Conservation (phyloP, 2,113 vertebrate species). For the Symphodus melops region DNA sequence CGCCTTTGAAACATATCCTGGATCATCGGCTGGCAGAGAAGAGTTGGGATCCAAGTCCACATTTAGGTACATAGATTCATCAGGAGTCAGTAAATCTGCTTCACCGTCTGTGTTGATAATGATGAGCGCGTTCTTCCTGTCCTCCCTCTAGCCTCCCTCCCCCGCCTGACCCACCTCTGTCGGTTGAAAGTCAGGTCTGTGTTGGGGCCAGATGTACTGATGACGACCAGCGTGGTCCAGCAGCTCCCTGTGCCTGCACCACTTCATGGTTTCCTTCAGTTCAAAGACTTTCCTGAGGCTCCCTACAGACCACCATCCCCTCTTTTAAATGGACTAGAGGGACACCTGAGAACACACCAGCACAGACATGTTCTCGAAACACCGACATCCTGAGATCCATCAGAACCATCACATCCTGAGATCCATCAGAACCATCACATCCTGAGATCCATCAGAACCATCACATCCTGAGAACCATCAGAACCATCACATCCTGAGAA, state of each 20-base stretch:
- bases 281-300: slow-evolving; percentile 62
- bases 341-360: no score
- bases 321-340: no score
- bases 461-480: no score
- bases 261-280: slow-evolving; percentile 76
- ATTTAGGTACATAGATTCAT: slow-evolving; percentile 80
- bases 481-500: no score
- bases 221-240: slow-evolving; percentile 61
- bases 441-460: no score
- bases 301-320: not conserved
- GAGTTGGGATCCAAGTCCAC: slow-evolving; percentile 74
- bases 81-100: not conserved
- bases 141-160: slow-evolving; percentile 65
- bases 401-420: no score
- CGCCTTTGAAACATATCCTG: slow-evolving; percentile 76
- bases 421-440: no score
- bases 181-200: slow-evolving; percentile 67
- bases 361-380: no score
- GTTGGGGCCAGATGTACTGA: slow-evolving; percentile 71
- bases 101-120: not conserved
- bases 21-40: slow-evolving; percentile 69
- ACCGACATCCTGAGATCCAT: no score
- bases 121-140: not conserved
- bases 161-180: slow-evolving; percentile 78
- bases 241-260: slow-evolving; percentile 74